Base-by-base conservation (phyloP, 2,888 invertebrate species). In the Athalia circularis region DNA sequence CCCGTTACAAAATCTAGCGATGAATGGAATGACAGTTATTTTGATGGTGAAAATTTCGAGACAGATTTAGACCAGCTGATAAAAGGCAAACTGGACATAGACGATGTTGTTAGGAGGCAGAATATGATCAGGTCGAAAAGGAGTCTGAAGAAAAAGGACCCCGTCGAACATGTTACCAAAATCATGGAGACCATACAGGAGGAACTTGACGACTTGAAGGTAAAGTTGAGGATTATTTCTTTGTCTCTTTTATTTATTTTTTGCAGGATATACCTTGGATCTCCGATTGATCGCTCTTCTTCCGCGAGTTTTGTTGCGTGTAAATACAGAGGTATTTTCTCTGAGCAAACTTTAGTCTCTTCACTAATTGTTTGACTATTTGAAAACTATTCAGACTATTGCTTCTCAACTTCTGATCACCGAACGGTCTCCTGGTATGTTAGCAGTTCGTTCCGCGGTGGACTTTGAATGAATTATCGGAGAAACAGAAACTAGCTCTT, bases 171-270 rank as follows among this genome's bases (percentile, higher is more conserved):
- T 80, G 92, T 94, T 65, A 92, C 93, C 48, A 91, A 92, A 81
- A 93, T 93, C 59, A 92, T 93, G 91, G 91, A 92, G 82, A 92
- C 92, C 79, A 92, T 94, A 79, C 92, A 93, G 85, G 93, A 93
- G 83, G 93, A 94, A 85, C 91, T 94, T 79, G 91, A 92, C 82
- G 93, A 93, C n/a, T 88, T 95, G 77, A 93, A 92, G 90, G 92
- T 92, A 87, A 85, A 29, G 29, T 2, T 29, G 29, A 29, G 29
- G 29, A 29, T 29, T 29, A 29, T 29, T 29, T 29, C 29, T 29
- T 29, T 29, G 29, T n/a, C n/a, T n/a, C n/a, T n/a, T n/a, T n/a
- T n/a, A 29, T 29, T 29, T 29, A 29, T 29, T 64, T 11, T 43
- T 80, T 83, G 83, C 70, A 64, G 29, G 29, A 29, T 29, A 29